Base-by-base conservation (phyloP, 2,797 vertebrate genomes). In the Malacoctenus gilli region DNA sequence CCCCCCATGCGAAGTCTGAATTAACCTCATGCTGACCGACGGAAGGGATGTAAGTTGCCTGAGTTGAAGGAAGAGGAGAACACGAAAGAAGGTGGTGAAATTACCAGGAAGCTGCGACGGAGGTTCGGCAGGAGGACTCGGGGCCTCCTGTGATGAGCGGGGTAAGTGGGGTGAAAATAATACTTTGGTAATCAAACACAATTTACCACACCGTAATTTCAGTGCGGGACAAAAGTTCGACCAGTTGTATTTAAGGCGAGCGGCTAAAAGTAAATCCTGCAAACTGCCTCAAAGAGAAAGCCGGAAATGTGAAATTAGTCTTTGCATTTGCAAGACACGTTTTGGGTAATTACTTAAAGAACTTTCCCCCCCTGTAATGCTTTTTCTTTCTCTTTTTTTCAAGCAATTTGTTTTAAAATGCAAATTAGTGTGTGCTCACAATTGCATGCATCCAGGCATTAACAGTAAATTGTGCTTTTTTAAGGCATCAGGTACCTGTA, bases 111-210 rank as follows among this genome's bases (percentile, higher is more conserved):
- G 15, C 50, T 72, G 30, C 37, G 15, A 18, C 47, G 31, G 41
- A 44, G 25, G 57, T 60, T 83, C 32, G 52, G 22, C 39, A 57
- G 65, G 63, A 41, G 36, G 54, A 51, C 56, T 60, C 21, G 41
- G 55, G 48, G 70, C 56, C 64, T 72, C 49, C 47, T 60, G 48
- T 83, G 77, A 84, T 81, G 79, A 84, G 52, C 57, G 68, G 82
- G 77, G 86, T 89, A 90, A 89, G 77, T 83, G 82, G 75, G 82
- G 82, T 87, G 82, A 88, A 86, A 88, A 83, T 83, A 87, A 86
- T 85, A 83, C 82, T 83, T 85, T 78, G 50, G 69, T 85, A 87
- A 86, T 86, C 83, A 87, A 75, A 84, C 75, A 77, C 78, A 84
- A 86, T 86, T 85, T 86, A 82, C 57, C 58, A 75, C 70, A 70